These are phyloP conservation scores for Chloebia gouldiae DNA, from an alignment of 2,113 vertebrate species.

Conservation along the genomic window DNA sequence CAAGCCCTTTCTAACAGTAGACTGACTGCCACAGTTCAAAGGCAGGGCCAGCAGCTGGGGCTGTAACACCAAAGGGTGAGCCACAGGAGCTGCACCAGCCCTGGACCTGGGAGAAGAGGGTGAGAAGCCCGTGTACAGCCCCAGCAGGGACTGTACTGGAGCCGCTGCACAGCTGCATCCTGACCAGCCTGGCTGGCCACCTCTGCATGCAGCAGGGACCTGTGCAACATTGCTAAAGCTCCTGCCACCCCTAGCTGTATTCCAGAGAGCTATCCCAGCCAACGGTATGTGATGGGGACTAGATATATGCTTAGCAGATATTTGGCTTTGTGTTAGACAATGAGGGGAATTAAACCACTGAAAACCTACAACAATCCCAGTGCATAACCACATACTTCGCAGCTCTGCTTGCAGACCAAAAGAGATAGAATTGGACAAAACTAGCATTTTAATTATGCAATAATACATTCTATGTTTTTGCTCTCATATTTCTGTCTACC, in stretches of 20 bases:
- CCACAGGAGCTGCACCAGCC: background rate
- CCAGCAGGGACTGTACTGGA: background rate
- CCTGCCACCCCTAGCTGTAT: background rate
- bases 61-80: background rate
- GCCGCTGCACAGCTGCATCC: background rate
- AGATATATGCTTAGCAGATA: background rate
- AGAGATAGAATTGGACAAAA: background rate
- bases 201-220: rapidly evolving
- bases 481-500: background rate
- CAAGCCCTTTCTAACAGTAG: background rate
- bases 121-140: background rate
- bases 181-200: background rate
- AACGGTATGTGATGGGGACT: rapidly evolving
- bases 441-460: background rate
- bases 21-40: background rate
- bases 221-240: background rate
- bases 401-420: background rate
- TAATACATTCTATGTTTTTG: background rate
- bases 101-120: background rate
- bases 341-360: background rate
- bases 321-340: background rate
- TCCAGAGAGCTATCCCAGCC: background rate
- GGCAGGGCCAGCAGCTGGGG: background rate
- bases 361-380: background rate
- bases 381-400: background rate